Base-by-base conservation (phyloP, 2,888 invertebrate genomes). In the Aricia artaxerxes region DNA sequence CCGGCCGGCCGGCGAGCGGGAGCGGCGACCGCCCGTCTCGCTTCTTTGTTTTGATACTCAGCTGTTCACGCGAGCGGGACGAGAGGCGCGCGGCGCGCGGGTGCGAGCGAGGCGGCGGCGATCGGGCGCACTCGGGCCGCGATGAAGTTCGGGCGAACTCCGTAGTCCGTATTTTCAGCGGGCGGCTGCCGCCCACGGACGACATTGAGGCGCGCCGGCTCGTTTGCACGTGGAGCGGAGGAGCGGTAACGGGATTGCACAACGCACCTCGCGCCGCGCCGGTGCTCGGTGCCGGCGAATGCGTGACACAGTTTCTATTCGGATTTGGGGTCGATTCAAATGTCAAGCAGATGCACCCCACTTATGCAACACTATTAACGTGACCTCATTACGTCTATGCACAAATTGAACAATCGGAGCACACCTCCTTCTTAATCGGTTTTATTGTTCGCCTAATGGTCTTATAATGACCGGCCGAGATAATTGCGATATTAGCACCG, bases 31-130 rank as follows among this genome's bases (percentile, higher is more conserved):
- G 88, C 88, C 92, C 91, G 94, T 94, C 93, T 93, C 94, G 87
- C 91, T 92, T 90, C 89, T 94, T 95, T 95, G 95, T 94, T 94
- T 94, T 95, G 94, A 93, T 94, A 93, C 94, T 94, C 94, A 94
- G 94, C 94, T 94, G 94, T 93, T 94, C 86, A 89, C 82, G 87
- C 81, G 89, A 91, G 87, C 83, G 91, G 88, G 91, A 89, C 81
- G 83, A 76, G 81, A 80, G 82, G 82, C 85, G 86, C 86, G 87
- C 86, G 87, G 87, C 88, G 89, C 87, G 88, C 89, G 89, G 82
- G 88, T 81, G 81, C 78, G 83, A 86, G 84, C 57, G 85, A 84
- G 85, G 80, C n/a, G 83, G 84, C 81, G 80, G 81, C 77, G 79
- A 57, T 84, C 83, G 85, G 84, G 40, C 57, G 78, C 64, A 64